Evolutionary conservation across 2,888 invertebrate genomes (phyloP), one percentile per base, ranked within the genome.

Genomic region (Antitype chi): DNA sequence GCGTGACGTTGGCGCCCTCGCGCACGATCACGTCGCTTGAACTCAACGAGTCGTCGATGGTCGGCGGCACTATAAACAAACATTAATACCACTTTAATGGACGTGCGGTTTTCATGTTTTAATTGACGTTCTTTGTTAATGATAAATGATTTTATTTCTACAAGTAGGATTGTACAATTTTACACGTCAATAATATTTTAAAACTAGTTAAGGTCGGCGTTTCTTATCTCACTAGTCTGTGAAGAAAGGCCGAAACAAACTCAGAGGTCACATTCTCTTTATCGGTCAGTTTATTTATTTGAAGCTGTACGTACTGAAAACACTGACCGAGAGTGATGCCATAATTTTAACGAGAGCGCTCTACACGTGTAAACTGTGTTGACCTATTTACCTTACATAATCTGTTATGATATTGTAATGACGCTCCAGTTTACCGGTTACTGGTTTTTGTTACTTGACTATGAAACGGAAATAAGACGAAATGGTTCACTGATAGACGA

Each of bases 11-110:
- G 92, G 98, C 98, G 90, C 98, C 98, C 97, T 99, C 99, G 82
- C 99, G 97, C 84, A 99, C 98, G 93, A 99, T 99, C 89, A 98
- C 98, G 96, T 99, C 99, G 93, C 98, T 98, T 91, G 99, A 99
- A 94, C 98, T 98, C 94, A 98, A 97, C 82, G 98, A 98, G 97
- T 99, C 99, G 95, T 99, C 98, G 94, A 99, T 99, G 94, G 98
- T 98, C 78, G 99, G 99, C 74, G 99, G 99, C 89, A 99, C 99
- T 99, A 97, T 66, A 96, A 97, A 96, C 90, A 91, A 92, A 92
- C 89, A 86, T 93, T 89, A 89, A 89, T 67, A 88, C 89, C 86
- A 85, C 80, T 89, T 88, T 79, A 89, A 80, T 85, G 74, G 76
- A 81, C 81, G 66, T 63, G 59, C 63, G 78, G 64, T 66, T 78